These are phyloP conservation scores for Gymnosoma rotundatum DNA, from an alignment of 2,888 invertebrate species.

Conservation along the genomic window DNA sequence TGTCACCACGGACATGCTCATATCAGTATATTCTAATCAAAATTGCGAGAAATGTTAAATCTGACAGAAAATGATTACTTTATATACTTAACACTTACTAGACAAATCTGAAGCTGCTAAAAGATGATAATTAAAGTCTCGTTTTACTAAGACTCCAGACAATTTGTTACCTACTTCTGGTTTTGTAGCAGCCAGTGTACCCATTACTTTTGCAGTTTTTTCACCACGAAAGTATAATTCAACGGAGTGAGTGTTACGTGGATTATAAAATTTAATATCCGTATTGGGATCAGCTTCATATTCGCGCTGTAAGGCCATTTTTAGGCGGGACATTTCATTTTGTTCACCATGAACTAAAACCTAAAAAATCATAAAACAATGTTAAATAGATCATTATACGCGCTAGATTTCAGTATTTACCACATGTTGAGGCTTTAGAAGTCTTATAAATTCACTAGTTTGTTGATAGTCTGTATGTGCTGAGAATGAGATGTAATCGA, in stretches of 20 bases:
- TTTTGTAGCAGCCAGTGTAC: conserved; percentile 91
- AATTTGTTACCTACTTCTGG: conserved; percentile 90
- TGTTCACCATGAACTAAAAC: conserved; percentile 96
- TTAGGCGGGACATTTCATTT: conserved; percentile 98
- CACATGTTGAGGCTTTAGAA: conserved; percentile 97
- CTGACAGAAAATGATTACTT: neutral
- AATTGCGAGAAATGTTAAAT: neutral
- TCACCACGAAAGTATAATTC: conserved; percentile 97
- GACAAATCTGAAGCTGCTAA: conserved; percentile 94
- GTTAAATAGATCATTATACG: neutral
- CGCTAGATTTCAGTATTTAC: conserved; percentile 82
- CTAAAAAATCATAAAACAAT: conserved; percentile 54
- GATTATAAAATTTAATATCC: conserved; percentile 96
- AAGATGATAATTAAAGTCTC: conserved; percentile 99
- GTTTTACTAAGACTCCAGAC: conserved; percentile 96
- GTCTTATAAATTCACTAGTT: conserved; percentile 97
- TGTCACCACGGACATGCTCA: conserved; percentile 95
- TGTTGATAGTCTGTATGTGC: conserved; percentile 90
- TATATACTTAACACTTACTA: conserved; percentile 80
- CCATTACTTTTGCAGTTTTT: conserved; percentile 99
- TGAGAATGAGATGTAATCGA: conserved; percentile 99
- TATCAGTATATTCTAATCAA: conserved; percentile 92
- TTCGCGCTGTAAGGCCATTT: conserved; percentile 95
- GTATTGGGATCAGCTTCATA: conserved; percentile 86
- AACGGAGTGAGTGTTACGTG: conserved; percentile 96